Percentiles rank a stretch among this genome's conserved stretches.
These are phyloP conservation scores for Acanthopleura granulata DNA, from an alignment of 2,888 invertebrate species.

Conservation along the genomic window DNA sequence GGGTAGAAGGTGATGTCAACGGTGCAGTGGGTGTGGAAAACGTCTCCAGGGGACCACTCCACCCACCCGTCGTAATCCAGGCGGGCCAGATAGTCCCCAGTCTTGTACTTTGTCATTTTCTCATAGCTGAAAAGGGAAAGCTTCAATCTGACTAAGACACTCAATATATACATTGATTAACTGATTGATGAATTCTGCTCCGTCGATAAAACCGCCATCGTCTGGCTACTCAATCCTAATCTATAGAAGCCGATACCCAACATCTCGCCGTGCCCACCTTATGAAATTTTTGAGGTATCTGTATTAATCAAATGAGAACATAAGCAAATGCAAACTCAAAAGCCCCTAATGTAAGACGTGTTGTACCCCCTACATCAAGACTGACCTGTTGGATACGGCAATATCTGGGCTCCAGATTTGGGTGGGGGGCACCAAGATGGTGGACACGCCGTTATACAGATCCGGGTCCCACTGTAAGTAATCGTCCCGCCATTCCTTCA, in stretches of 20 bases:
- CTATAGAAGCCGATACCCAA: too few relatives aligned
- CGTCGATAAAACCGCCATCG: too few relatives aligned
- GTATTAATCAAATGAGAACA: too few relatives aligned
- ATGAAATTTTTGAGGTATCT: too few relatives aligned
- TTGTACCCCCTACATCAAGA: not conserved
- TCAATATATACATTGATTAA: too few relatives aligned
- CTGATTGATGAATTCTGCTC: not conserved
- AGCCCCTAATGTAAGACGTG: too few relatives aligned
- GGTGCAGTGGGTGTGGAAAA: slow-evolving; percentile 4
- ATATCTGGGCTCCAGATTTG: slow-evolving; percentile 6
- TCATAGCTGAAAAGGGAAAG: not conserved
- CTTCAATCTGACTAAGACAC: not conserved
- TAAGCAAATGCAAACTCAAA: not conserved
- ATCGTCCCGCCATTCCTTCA: not conserved
- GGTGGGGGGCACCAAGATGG: not conserved
- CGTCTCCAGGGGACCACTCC: slow-evolving; percentile 9
- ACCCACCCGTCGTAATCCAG: not conserved
- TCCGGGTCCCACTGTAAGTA: not conserved
- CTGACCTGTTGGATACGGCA: slow-evolving; percentile 2
- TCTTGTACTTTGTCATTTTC: not conserved
- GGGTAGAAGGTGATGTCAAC: slow-evolving; percentile 19
- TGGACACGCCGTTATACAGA: not conserved
- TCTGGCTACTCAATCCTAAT: too few relatives aligned
- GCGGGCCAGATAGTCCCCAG: slow-evolving; percentile 1
- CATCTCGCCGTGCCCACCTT: too few relatives aligned